These are phyloP conservation scores for Melanocharis versteri DNA, from an alignment of 2,113 vertebrate genomes.

Conservation along the genomic window DNA sequence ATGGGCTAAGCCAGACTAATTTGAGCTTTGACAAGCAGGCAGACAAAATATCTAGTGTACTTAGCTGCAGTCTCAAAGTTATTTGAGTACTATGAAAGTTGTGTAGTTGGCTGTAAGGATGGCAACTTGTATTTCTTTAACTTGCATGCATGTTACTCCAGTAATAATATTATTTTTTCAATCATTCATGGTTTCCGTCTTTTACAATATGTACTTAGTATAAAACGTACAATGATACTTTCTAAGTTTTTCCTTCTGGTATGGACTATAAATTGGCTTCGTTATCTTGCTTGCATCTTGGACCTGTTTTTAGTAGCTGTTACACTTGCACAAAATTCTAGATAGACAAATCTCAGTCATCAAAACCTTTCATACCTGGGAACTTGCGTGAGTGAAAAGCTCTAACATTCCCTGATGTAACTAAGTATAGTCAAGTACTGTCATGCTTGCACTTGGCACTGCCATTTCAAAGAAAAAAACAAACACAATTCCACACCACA, in stretches of 20 bases:
- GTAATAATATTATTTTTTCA: background rate
- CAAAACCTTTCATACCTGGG: background rate
- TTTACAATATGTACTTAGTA: background rate
- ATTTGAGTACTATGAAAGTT: background rate
- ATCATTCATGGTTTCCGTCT: background rate
- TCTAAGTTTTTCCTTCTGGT: background rate
- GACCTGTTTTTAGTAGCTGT: background rate
- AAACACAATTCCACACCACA: background rate
- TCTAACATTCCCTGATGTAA: background rate
- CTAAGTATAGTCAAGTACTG: background rate
- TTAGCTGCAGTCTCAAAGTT: background rate
- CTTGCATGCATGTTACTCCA: background rate
- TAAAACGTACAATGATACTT: background rate
- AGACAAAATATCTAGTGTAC: background rate
- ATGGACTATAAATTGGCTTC: background rate
- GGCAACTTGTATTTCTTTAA: background rate
- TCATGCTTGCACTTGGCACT: background rate
- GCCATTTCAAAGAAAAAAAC: background rate
- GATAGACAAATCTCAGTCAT: background rate
- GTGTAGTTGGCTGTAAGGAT: background rate
- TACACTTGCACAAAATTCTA: background rate
- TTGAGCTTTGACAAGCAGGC: background rate
- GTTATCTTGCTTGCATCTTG: background rate
- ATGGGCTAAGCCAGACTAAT: background rate
- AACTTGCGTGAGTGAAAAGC: background rate